Conservation (phyloP, 2,888 invertebrate genomes). For the Azorinus chamasolen region DNA sequence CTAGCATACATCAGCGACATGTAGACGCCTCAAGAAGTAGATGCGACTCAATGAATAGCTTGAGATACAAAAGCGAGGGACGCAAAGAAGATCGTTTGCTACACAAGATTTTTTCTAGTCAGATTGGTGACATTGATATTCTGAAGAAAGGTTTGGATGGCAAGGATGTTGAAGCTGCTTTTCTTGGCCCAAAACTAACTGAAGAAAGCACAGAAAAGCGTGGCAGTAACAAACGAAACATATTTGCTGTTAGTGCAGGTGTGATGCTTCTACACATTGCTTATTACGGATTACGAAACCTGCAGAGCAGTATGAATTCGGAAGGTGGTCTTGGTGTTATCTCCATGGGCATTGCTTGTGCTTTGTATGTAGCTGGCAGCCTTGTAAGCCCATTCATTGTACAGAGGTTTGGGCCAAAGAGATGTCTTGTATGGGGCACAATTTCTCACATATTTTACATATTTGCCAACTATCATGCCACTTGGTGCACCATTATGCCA, state of each 20-base stretch:
- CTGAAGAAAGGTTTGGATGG: constrained; percentile 6
- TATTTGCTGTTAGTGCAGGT: constrained; percentile 77
- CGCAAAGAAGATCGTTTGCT: constrained; percentile 21
- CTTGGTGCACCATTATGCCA: constrained; percentile 79
- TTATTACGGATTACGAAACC: constrained; percentile 80
- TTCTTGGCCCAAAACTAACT: neutral
- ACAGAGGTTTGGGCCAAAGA: constrained; percentile 78
- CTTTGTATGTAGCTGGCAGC: constrained; percentile 80
- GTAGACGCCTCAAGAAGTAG: constrained; percentile 21
- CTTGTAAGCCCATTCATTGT: constrained; percentile 82
- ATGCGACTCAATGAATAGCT: constrained; percentile 20
- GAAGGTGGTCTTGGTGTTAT: constrained; percentile 81
- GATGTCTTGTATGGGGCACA: constrained; percentile 69
- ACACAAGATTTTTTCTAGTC: constrained; percentile 27
- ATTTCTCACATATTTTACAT: constrained; percentile 78
- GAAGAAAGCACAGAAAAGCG: constrained; percentile 17
- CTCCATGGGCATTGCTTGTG: constrained; percentile 78
- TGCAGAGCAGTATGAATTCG: constrained; percentile 84
- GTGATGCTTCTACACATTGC: constrained; percentile 80
- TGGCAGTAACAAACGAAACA: constrained; percentile 77
- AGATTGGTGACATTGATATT: constrained; percentile 7
- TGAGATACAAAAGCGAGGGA: constrained; percentile 12
- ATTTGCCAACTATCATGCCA: constrained; percentile 80
- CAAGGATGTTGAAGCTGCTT: neutral
- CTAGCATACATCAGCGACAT: constrained; percentile 38